Evolutionary conservation across 2,888 invertebrate species (phyloP), one percentile per base, ranked within the genome.

Genomic region (Esperia sulphurella): DNA sequence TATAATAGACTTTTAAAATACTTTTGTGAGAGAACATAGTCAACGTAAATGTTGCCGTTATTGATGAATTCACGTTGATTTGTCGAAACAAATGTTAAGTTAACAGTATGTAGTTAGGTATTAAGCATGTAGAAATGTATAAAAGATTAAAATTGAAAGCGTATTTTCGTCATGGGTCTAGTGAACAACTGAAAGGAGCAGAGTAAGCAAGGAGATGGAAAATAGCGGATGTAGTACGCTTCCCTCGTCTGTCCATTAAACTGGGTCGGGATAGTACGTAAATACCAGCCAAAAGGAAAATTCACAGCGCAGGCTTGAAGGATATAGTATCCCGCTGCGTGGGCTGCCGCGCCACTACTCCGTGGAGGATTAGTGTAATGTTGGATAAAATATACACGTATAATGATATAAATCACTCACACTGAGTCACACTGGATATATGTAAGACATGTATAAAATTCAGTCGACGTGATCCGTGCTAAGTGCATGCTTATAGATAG

Each of bases 201-300:
- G 52, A 59, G 65, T 68, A 75, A 73, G 67, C 68, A 71, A 69
- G 68, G 55, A 72, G 72, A 75, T 72, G 70, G 71, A 73, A 80
- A 80, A 78, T 63, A 74, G 68, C 73, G 76, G 73, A 78, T 75
- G 73, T 74, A 72, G 71, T 68, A 66, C 68, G 64, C 65, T 67
- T 66, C 61, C 59, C 67, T 65, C 61, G 63, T 66, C 68, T 75
- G 62, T 70, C 79, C 77, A 78, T 80, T 81, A 81, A 77, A 72
- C 70, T 64, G 68, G 68, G 67, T 67, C 63, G 68, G 68, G 58
- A 60, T 57, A 60, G 61, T 68, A 65, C 68, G 69, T 58, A 69
- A 75, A 74, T 72, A 72, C 68, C 58, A 61, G 63, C 59, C 66
- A 71, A 77, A 74, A 71, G 63, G 65, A 69, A 71, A 76, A 73